Conservation (phyloP, 2,113 vertebrate genomes). For the Urocynchramus pylzowi region DNA sequence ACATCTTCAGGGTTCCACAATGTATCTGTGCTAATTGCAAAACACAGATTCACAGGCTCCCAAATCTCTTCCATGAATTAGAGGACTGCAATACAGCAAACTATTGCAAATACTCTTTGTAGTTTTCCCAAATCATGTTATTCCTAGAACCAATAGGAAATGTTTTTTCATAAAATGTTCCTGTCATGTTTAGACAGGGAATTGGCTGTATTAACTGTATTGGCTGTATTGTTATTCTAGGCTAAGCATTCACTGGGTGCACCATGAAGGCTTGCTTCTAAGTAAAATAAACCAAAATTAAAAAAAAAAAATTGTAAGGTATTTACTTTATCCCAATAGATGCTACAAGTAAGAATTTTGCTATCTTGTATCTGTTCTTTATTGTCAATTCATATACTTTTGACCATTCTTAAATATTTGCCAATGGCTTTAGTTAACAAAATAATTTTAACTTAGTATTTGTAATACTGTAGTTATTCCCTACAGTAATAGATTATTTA, state of each 20-base stretch:
- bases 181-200: not conserved
- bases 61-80: not conserved
- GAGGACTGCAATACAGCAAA: not conserved
- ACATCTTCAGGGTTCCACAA: not conserved
- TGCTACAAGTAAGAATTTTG: not conserved
- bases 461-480: constrained; percentile 50
- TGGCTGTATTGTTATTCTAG: not conserved
- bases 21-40: not conserved
- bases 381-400: constrained; percentile 34
- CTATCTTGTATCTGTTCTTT: constrained; percentile 36
- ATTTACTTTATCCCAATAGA: not conserved
- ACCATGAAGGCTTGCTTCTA: not conserved
- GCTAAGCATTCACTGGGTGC: not conserved
- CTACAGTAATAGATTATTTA: constrained; percentile 47
- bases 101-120: not conserved
- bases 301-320: not conserved
- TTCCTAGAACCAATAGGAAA: not conserved
- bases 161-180: not conserved
- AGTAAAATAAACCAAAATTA: not conserved
- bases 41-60: not conserved
- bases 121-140: not conserved
- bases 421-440: constrained; percentile 49
- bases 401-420: constrained; percentile 51
- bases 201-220: not conserved
- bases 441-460: constrained; percentile 50